phyloP scores from a whole-genome alignment of 1,140 invertebrate species.

The Drosophila erecta region DNA sequence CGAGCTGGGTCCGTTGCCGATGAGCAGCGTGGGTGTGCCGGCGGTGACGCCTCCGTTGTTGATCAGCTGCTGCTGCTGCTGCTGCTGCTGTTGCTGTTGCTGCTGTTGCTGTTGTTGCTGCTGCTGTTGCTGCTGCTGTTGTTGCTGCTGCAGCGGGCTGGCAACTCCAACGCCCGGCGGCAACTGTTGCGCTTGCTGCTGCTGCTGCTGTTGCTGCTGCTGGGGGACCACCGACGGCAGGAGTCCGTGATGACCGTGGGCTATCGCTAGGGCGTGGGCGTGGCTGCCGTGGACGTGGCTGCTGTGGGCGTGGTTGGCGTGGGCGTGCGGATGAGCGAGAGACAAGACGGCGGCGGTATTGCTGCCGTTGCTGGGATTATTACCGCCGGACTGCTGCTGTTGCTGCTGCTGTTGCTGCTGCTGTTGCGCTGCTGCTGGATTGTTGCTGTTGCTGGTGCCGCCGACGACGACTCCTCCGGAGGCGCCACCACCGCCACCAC shows the following conservation, averaged over 20 bases:
- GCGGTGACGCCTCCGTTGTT: conserved; percentile 49
- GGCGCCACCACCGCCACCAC: conserved; percentile 77
- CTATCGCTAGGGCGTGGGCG: conserved; percentile 57
- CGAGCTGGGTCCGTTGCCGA: conserved; percentile 71
- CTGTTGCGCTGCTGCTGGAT: conserved; percentile 36
- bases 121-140: conserved; percentile 62
- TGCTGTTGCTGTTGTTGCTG: conserved; percentile 67
- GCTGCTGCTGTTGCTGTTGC: conserved; percentile 46
- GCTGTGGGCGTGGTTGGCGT: conserved; percentile 43
- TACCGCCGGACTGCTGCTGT: conserved; percentile 26
- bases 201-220: conserved; percentile 63
- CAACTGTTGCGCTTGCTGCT: conserved; percentile 57
- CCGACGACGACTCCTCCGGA: conserved; percentile 84
- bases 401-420: conserved; percentile 40
- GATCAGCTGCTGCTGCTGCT: conserved; percentile 49
- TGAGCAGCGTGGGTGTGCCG: conserved; percentile 58
- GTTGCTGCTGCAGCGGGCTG: conserved; percentile 60
- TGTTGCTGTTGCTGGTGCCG: conserved; percentile 54
- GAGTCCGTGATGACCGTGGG: conserved; percentile 81
- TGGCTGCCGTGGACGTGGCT: conserved; percentile 62
- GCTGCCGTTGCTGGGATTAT: conserved; percentile 40
- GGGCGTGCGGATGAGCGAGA: conserved; percentile 33
- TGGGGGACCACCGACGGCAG: conserved; percentile 43
- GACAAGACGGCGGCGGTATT: conserved; percentile 44
- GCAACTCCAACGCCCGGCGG: conserved; percentile 37